Evolutionary conservation across 2,113 vertebrate species (phyloP), one percentile per base, ranked within the genome.

Genomic region (Hydrolagus affinis): DNA sequence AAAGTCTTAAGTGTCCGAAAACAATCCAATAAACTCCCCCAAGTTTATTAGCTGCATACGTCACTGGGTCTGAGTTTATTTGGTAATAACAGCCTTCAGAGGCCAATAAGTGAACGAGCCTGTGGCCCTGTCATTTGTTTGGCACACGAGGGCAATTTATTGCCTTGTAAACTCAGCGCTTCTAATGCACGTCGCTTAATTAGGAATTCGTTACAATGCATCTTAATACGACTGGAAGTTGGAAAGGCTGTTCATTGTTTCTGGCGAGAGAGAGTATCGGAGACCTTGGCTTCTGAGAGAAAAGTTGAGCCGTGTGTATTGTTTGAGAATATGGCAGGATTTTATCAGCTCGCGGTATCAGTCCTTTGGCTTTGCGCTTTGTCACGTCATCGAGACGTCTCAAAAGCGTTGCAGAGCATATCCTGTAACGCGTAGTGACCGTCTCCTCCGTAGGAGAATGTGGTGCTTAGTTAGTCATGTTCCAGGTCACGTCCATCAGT

Each of bases 1-100:
- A 11, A 57, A 44, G 44, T 44, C 2, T 76, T 11, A 57, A 11
- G 11, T 11, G n/a, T 25, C 57, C 59, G 56, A 28, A 78, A 60
- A 78, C n/a, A n/a, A 78, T 23, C 57, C 57, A 60, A 78, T 77
- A 59, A 60, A 77, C 44, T 62, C n/a, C n/a, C n/a, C n/a, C 57
- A 78, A 14, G 56, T 62, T 78, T 78, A 78, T 78, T 78, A 78
- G 17, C 57, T 15, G 3, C 14, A 62, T 19, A 77, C 19, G 17
- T 77, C 74, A 77, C 21, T n/a, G 44, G 19, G n/a, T 77, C 23
- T 32, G 56, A 59, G 74, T 77, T 77, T 77, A 77, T 56, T 77
- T n/a, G 23, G 44, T 19, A 59, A 59, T 32, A 12, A 25, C 57
- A 11, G 44, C 15, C 0, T 25, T 30, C 25, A 14, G 11, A 28